Base-by-base conservation (phyloP, 2,113 vertebrate species). In the Saccopteryx bilineata region DNA sequence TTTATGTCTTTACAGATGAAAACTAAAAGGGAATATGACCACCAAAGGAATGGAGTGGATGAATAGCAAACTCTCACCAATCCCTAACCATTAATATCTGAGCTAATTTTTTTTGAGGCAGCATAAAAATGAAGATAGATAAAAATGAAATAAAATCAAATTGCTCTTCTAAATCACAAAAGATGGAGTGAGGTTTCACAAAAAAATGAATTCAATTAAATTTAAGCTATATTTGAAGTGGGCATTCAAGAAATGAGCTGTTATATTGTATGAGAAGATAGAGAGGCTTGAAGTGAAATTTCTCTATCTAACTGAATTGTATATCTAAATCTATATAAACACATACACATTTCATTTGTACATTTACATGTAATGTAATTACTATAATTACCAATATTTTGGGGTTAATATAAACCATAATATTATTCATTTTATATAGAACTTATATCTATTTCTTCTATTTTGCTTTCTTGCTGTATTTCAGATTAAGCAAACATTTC, bases 141-240 rank as follows among this genome's bases (percentile, higher is more conserved):
- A 1, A 68, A 92, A 87, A 81, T 54, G 75, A 85, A 87, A 56
- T 46, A 33, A 61, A 76, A 58, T 68, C n/a, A 78, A 78, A 46
- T 68, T 31, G 48, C 10, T 85, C 2, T 68, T 85, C n/a, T 18
- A 61, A 69, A 52, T 7, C 24, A 90, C 14, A 72, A 23, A 58
- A 72, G 12, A 82, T 46, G 4, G 5, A 83, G 33, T 68, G 23
- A 81, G 13, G 0, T 1, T 82, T 33, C 82, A 50, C 2, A 17
- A 75, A 74, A 65, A 50, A 39, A 39, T 24, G 12, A 12, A 71
- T 79, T 90, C n/a, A 56, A 72, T 94, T 79, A 56, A 86, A 86
- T 86, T 72, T 79, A 91, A 94, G 19, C 46, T 81, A 0, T 48
- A 66, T 95, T 74, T 80, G n/a, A 65, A 87, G 48, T 74, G 26